Conservation (phyloP, 2,113 vertebrate genomes). For the Toxostoma redivivum region DNA sequence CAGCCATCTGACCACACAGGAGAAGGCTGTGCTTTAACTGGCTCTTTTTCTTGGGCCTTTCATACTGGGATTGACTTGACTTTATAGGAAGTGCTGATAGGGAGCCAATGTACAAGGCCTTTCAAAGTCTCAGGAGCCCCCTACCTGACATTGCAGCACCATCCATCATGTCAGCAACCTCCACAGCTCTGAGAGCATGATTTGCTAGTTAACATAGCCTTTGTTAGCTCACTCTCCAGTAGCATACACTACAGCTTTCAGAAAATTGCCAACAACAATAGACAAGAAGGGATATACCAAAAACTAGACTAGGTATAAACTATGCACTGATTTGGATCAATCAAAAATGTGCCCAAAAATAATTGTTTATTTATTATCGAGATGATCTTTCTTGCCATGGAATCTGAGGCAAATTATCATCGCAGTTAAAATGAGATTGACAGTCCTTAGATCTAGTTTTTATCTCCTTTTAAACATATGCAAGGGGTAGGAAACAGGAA, state of each 20-base stretch:
- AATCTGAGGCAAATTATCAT: neutral
- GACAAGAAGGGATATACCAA: neutral
- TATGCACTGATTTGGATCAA: neutral
- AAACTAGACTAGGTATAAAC: neutral
- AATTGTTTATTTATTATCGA: neutral
- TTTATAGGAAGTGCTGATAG: neutral
- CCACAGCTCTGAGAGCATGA: neutral
- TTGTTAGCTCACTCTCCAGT: neutral
- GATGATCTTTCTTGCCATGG: neutral
- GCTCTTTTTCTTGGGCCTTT: neutral
- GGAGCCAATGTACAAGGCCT: neutral
- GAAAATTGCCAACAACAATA: neutral
- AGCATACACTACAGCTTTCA: neutral
- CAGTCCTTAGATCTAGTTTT: neutral
- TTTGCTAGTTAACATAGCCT: constrained; percentile 12
- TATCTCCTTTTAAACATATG: neutral
- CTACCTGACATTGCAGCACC: constrained; percentile 12
- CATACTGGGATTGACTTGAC: neutral
- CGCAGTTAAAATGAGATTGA: neutral
- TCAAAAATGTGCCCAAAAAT: neutral
- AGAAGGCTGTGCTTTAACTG: neutral
- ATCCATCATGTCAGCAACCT: constrained; percentile 36
- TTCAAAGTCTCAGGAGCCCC: neutral
- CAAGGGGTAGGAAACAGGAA: neutral
- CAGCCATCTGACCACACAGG: neutral